phyloP scores from a whole-genome alignment of 2,113 vertebrate species.

The Tretioscincus oriximinensis region DNA sequence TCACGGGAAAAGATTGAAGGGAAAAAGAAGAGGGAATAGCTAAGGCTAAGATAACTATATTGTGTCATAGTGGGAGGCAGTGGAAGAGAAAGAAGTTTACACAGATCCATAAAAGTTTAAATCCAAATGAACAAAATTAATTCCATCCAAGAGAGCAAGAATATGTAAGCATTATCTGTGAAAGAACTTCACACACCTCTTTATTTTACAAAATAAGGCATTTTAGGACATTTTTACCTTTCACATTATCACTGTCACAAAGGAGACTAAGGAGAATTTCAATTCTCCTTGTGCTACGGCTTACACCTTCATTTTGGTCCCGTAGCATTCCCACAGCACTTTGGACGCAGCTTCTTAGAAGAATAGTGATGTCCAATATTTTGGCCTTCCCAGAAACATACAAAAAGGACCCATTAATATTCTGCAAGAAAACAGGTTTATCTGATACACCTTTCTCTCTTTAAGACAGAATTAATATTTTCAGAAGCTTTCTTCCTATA shows the following conservation, averaged over 20 bases:
- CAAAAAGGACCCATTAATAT: background rate
- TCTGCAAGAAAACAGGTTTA: background rate
- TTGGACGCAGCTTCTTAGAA: slow-evolving; percentile 90
- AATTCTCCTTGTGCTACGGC: slow-evolving; percentile 80
- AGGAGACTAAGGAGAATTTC: slow-evolving; percentile 85
- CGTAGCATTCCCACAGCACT: slow-evolving; percentile 86
- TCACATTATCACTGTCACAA: slow-evolving; percentile 61
- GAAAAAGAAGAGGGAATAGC: too few relatives aligned
- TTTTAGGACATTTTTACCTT: slow-evolving; percentile 61
- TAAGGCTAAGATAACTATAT: too few relatives aligned
- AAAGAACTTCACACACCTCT: background rate
- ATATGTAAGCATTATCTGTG: background rate
- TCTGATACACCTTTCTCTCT: background rate
- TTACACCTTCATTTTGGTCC: slow-evolving; percentile 71
- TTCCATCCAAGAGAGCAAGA: background rate
- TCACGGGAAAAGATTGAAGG: too few relatives aligned
- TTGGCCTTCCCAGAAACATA: slow-evolving; percentile 21
- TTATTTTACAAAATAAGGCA: background rate
- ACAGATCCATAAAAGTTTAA: too few relatives aligned
- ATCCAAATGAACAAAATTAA: too few relatives aligned
- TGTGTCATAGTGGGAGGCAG: too few relatives aligned
- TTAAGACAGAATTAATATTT: background rate
- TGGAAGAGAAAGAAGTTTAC: too few relatives aligned
- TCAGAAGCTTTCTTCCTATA: background rate
- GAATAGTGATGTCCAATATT: slow-evolving; percentile 82